These are phyloP conservation scores for Pecten maximus DNA, from an alignment of 2,888 invertebrate genomes.

Conservation along the genomic window DNA sequence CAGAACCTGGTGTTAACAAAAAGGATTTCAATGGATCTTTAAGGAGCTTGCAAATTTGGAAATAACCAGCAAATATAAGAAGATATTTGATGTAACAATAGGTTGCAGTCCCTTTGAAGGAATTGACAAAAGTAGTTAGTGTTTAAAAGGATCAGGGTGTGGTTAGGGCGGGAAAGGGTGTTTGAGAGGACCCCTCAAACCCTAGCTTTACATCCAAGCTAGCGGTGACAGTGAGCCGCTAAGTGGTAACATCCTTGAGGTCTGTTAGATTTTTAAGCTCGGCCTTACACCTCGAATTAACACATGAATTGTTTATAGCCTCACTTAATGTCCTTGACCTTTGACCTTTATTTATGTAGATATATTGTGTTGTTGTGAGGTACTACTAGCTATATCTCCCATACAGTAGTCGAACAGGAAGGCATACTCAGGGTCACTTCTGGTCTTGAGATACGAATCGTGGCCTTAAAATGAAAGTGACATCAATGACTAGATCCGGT, in stretches of 20 bases:
- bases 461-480: neutral
- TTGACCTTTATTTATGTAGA: neutral
- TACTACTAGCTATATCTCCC: neutral
- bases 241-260: neutral
- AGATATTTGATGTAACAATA: too few relatives aligned
- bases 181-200: neutral
- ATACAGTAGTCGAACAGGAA: conserved; percentile 21
- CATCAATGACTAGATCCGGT: conserved; percentile 4
- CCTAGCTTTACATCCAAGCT: too few relatives aligned
- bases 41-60: too few relatives aligned
- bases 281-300: neutral
- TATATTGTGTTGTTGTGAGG: neutral
- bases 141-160: too few relatives aligned
- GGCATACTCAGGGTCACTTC: neutral
- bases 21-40: too few relatives aligned
- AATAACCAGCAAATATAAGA: neutral
- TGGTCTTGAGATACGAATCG: neutral
- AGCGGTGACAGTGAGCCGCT: neutral
- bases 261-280: neutral
- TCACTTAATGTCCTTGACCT: neutral
- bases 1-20: too few relatives aligned
- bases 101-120: too few relatives aligned
- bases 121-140: too few relatives aligned
- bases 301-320: neutral
- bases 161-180: too few relatives aligned